phyloP scores from a whole-genome alignment of 1,140 invertebrate species.

The Atta colombica region DNA sequence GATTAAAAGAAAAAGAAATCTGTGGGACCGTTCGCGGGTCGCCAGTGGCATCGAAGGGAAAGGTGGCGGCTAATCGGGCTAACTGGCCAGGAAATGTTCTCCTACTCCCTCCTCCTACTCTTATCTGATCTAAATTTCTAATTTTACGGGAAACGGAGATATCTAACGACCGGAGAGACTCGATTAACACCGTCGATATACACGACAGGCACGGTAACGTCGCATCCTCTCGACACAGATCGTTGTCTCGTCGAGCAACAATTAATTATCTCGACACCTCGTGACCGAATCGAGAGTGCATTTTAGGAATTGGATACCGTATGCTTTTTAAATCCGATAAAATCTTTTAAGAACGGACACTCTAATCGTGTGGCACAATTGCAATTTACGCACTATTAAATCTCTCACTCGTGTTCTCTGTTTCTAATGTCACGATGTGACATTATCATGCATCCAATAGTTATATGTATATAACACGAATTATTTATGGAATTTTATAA shows the following conservation, averaged over 20 bases:
- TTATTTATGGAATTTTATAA: background rate
- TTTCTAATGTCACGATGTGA: background rate
- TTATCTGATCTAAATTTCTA: slow-evolving; percentile 83
- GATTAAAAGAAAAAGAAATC: slow-evolving; percentile 69
- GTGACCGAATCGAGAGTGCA: background rate
- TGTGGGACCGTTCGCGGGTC: slow-evolving; percentile 78
- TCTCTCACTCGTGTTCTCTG: background rate
- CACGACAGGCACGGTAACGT: slow-evolving; percentile 21
- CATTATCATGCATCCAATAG: background rate
- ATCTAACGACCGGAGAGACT: slow-evolving; percentile 60
- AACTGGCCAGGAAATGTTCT: slow-evolving; percentile 63
- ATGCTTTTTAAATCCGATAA: background rate
- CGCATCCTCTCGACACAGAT: slow-evolving; percentile 62
- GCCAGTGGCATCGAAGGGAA: slow-evolving; percentile 72
- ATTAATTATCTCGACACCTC: slow-evolving; percentile 74
- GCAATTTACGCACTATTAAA: slow-evolving; percentile 8
- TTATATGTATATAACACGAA: background rate
- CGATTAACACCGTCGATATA: slow-evolving; percentile 76
- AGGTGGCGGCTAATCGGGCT: slow-evolving; percentile 57
- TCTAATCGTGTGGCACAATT: background rate
- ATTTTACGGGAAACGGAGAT: slow-evolving; percentile 74
- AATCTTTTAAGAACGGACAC: background rate
- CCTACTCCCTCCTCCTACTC: slow-evolving; percentile 23
- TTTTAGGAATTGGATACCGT: slow-evolving; percentile 15
- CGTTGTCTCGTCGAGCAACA: slow-evolving; percentile 57